phyloP scores from a whole-genome alignment of 2,113 vertebrate species.

The Callipepla californica region DNA sequence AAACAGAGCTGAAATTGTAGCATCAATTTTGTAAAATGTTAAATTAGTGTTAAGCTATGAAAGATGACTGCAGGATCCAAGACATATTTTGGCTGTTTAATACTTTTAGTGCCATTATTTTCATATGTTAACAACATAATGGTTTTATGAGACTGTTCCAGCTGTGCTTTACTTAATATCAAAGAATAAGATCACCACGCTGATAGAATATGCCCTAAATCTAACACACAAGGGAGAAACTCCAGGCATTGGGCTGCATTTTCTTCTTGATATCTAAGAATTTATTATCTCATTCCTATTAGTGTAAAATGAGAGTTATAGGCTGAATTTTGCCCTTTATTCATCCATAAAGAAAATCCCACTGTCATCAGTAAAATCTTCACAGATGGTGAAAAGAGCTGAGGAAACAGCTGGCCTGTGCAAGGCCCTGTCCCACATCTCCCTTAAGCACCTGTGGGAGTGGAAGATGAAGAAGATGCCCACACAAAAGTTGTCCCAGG shows the following conservation, averaged over 20 bases:
- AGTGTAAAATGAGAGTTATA: slow-evolving; percentile 22
- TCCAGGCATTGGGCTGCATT: slow-evolving; percentile 16
- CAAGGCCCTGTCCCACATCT: not conserved
- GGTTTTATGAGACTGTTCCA: slow-evolving; percentile 52
- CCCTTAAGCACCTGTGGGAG: not conserved
- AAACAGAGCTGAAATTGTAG: slow-evolving; percentile 57
- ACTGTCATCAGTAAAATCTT: not conserved
- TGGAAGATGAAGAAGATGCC: not conserved
- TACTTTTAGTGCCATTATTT: slow-evolving; percentile 49
- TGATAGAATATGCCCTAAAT: slow-evolving; percentile 49
- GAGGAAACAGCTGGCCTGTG: not conserved
- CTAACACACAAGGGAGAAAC: slow-evolving; percentile 9
- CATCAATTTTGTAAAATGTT: slow-evolving; percentile 65
- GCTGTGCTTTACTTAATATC: slow-evolving; percentile 53
- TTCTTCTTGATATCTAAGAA: slow-evolving; percentile 6
- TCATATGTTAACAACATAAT: slow-evolving; percentile 30
- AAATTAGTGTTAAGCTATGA: slow-evolving; percentile 65
- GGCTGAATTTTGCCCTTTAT: not conserved
- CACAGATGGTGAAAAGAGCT: not conserved
- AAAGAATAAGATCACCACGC: slow-evolving; percentile 36
- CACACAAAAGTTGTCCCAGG: not conserved
- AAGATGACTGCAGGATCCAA: slow-evolving; percentile 33
- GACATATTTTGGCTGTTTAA: slow-evolving; percentile 18
- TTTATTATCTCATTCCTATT: not conserved
- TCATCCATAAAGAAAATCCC: not conserved